Base-by-base conservation (phyloP, 1,140 invertebrate genomes). In the Copidosoma floridanum region DNA sequence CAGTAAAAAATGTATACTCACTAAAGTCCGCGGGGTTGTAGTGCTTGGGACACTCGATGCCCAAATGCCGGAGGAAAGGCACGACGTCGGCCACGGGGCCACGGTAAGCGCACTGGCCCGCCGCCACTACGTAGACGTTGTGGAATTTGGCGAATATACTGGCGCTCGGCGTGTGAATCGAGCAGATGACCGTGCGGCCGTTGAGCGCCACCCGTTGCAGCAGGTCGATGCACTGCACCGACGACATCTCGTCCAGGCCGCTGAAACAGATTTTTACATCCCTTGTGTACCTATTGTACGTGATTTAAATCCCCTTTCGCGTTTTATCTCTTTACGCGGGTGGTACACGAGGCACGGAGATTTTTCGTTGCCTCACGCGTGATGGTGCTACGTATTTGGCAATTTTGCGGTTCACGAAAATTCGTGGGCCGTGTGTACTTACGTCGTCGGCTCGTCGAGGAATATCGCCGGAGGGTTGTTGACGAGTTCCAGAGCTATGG, bases 391-490 rank as follows among this genome's bases (percentile, higher is more conserved):
- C n/a, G n/a, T n/a, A n/a, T n/a, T n/a, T n/a, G n/a, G n/a, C n/a
- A n/a, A n/a, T n/a, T n/a, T n/a, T n/a, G n/a, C n/a, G n/a, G n/a
- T n/a, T n/a, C n/a, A n/a, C n/a, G n/a, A n/a, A n/a, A n/a, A n/a
- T n/a, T n/a, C n/a, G n/a, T n/a, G n/a, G n/a, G n/a, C n/a, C n/a
- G n/a, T n/a, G n/a, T 44, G 50, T 57, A 81, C 84, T 86, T 79
- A 92, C 90, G 89, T 91, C 2, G 90, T 93, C 1, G 90, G 90
- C 74, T 93, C 90, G 69, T 93, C 90, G 5, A 93, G 74, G 70
- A 93, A 92, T 59, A 93, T 82, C 2, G 98, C 87, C 2, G 94
- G 92, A n/a, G 96, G 96, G 79, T 98, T 97, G 77, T 96, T 95
- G 14, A 98, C 82, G 11, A 98, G 82, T 79, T 98, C 95, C 21